Base-by-base conservation (phyloP, 2,888 invertebrate species). In the Agonopterix arenella region DNA sequence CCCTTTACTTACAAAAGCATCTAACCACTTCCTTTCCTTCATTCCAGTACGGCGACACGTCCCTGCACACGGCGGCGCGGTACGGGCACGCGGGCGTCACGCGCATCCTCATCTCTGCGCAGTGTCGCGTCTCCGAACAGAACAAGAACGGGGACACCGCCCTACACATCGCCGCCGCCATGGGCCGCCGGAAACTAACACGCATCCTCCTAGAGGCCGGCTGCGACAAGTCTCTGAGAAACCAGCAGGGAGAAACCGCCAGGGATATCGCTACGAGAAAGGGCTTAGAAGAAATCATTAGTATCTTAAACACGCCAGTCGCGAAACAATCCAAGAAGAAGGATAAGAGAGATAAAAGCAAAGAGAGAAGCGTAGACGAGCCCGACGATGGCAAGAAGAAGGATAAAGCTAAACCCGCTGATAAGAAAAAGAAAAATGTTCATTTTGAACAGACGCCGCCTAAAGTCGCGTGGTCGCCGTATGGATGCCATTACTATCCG, bases 51-150 rank as follows among this genome's bases (percentile, higher is more conserved):
- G 98, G 98, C 4, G 98, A 98, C 76, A 97, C 98, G 0, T 93
- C 98, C 0, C 90, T 98, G 28, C 98, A 98, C 81, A 98, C 98
- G 2, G 96, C 97, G 1, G 97, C 97, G 4, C 92, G 98, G 16
- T 98, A 98, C 78, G 98, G 98, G 0, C 98, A 98, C 84, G 98
- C 98, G 0, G 98, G 98, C 2, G 98, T 98, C 54, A 96, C 97
- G 0, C 91, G 98, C 49, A 98, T 98, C 65, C 92, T 98, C 49
- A 94, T 98, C 61, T 97, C 97, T 40, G 98, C 97, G 0, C 92
- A 94, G 62, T 95, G 96, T 75, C 92, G 93, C 61, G 94, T 96
- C 49, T 95, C 96, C 52, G 96, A 96, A 67, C 95, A 96, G 68
- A 98, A 98, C 79, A 96, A 98, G 90, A 98, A 98, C 84, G 97